These are phyloP conservation scores for Macrophya annulata DNA, from an alignment of 2,888 invertebrate genomes.

Conservation along the genomic window DNA sequence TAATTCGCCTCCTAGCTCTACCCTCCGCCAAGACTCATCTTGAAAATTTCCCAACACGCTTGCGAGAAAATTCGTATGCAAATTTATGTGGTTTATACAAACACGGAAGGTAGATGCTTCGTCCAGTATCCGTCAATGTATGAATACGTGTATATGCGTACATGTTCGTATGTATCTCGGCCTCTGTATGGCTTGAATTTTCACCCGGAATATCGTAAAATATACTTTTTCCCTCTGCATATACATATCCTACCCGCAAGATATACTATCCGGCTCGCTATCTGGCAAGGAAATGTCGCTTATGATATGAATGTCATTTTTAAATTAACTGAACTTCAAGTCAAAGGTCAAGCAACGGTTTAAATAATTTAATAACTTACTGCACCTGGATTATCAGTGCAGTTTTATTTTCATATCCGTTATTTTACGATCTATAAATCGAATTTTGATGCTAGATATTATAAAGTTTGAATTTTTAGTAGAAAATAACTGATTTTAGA, in stretches of 20 bases:
- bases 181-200: slow-evolving; percentile 15
- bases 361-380: background rate
- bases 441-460: background rate
- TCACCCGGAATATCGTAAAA: slow-evolving; percentile 2
- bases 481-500: background rate
- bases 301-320: slow-evolving; percentile 11
- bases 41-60: slow-evolving; percentile 47
- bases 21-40: slow-evolving; percentile 47
- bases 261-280: slow-evolving; percentile 67
- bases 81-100: slow-evolving; percentile 55
- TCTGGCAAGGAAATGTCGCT: slow-evolving; percentile 29
- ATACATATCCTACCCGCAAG: slow-evolving; percentile 69
- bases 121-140: slow-evolving; percentile 71
- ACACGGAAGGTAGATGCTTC: slow-evolving; percentile 7
- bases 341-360: slow-evolving; percentile 13
- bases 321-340: slow-evolving; percentile 19
- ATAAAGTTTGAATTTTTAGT: background rate
- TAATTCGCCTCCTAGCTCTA: slow-evolving; percentile 26
- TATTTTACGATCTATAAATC: background rate
- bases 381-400: background rate
- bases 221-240: slow-evolving; percentile 24
- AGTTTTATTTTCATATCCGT: background rate
- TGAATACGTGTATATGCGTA: slow-evolving; percentile 77
- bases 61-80: slow-evolving; percentile 56
- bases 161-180: slow-evolving; percentile 63